These are phyloP conservation scores for Drosophila mettleri DNA, from an alignment of 2,888 invertebrate species.

Conservation along the genomic window DNA sequence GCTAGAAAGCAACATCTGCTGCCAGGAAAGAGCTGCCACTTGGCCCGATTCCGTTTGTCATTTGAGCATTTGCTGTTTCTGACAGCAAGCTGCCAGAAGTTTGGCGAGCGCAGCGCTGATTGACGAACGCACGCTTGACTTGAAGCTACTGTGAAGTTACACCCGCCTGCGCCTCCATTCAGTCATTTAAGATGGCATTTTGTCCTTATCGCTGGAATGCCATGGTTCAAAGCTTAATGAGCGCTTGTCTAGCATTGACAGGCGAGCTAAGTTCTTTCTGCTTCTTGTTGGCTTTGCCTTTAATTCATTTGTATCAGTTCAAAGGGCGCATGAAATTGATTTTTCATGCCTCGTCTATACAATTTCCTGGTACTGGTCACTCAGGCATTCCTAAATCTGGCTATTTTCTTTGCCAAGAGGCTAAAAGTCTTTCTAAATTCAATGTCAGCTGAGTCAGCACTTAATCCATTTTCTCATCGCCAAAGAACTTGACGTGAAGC, in stretches of 20 bases:
- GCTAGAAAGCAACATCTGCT: slow-evolving; percentile 47
- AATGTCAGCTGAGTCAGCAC: slow-evolving; percentile 33
- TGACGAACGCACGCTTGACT: slow-evolving; percentile 60
- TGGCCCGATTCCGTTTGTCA: slow-evolving; percentile 70
- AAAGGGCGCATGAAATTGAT: slow-evolving; percentile 51
- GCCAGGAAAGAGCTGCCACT: slow-evolving; percentile 49
- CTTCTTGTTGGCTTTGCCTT: slow-evolving; percentile 27
- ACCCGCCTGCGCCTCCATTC: background rate
- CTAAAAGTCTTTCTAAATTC: slow-evolving; percentile 28
- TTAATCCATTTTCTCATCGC: background rate
- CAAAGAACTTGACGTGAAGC: slow-evolving; percentile 7
- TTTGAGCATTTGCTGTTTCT: slow-evolving; percentile 68
- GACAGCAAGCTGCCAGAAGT: slow-evolving; percentile 74
- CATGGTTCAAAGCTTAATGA: slow-evolving; percentile 73
- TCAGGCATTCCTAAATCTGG: slow-evolving; percentile 13
- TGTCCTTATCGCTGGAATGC: slow-evolving; percentile 60
- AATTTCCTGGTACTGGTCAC: slow-evolving; percentile 21
- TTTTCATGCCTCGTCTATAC: slow-evolving; percentile 40
- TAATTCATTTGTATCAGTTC: slow-evolving; percentile 50
- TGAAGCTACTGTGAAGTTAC: slow-evolving; percentile 3
- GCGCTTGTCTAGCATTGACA: slow-evolving; percentile 72
- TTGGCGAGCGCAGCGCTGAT: slow-evolving; percentile 57
- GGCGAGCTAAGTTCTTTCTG: slow-evolving; percentile 64
- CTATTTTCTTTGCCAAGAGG: slow-evolving; percentile 13
- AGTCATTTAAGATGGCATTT: slow-evolving; percentile 11